Base-by-base conservation (phyloP, 2,888 invertebrate species). In the Drosophila multiciliata region DNA sequence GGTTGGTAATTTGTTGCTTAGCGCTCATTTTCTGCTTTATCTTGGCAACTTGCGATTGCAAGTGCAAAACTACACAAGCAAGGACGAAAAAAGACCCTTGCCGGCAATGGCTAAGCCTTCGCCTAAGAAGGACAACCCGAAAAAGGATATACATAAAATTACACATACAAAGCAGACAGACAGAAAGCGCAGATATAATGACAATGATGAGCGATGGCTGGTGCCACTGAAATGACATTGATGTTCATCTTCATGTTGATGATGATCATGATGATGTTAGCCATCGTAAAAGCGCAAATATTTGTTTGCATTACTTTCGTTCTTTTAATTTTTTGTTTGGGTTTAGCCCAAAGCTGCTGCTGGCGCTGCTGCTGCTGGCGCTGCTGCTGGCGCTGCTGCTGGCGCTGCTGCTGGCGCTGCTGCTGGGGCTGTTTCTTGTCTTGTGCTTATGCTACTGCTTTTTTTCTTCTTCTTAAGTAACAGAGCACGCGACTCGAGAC, bases 281-380 rank as follows among this genome's bases (percentile, higher is more conserved):
- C 60, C 80, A 35, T 87, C 83, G 80, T 87, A 80, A 87, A 84
- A 87, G 83, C 77, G 78, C 73, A 87, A 82, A 82, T 87, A 82
- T 89, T 89, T 87, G 89, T 89, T 87, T 89, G 89, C 79, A 81
- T 87, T 87, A 81, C 81, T 81, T 81, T 73, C 38, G 70, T 75
- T 61, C 38, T 65, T 64, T 59, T 52, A 50, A 6, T 17, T 45
- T 52, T 68, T 68, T 72, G 75, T 60, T 75, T 67, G 60, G 76
- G 52, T 48, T 60, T 29, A 45, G 61, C 52, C 64, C 29, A 77
- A 48, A 49, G 62, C 54, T 55, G 17, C 8, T 26, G 36, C 26
- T 48, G 20, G 38, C 52, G 38, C 2, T 35, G 35, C 49, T 58
- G 38, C 9, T 17, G 26, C n/a, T 42, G 23, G 11, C 35, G 45